Evolutionary conservation across 1,140 invertebrate species (phyloP).

Genomic region (Leptonema lineaticorne): DNA sequence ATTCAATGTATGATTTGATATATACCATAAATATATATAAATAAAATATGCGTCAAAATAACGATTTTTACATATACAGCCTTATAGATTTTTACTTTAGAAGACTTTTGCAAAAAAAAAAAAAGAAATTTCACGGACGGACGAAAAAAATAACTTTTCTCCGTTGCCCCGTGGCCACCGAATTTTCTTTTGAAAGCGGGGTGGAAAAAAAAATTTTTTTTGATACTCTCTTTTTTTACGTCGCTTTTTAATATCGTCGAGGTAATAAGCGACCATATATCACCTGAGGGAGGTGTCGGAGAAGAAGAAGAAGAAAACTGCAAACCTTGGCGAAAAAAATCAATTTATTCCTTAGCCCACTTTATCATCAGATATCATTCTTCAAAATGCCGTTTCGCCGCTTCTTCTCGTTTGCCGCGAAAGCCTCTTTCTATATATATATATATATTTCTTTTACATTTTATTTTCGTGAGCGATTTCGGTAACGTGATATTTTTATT

Average conservation of each 20-base stretch:
- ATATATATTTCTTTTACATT: background rate
- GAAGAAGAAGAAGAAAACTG: conserved; percentile 31
- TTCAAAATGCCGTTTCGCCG: background rate
- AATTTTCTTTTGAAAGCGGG: no score
- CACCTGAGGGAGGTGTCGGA: conserved; percentile 21
- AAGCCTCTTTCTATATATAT: background rate
- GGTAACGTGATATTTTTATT: no score
- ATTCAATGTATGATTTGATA: no score
- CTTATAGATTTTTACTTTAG: no score
- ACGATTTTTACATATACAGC: no score
- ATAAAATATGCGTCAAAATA: no score
- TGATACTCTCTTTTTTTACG: no score
- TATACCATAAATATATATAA: no score
- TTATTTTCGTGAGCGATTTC: background rate
- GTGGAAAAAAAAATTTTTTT: no score
- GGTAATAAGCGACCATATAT: conserved; percentile 41
- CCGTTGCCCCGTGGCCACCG: background rate
- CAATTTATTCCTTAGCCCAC: conserved; percentile 42
- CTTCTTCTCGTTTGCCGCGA: background rate
- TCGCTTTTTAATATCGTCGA: conserved; percentile 41
- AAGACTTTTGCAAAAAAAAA: no score
- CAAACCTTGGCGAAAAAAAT: conserved; percentile 41
- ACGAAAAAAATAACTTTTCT: background rate
- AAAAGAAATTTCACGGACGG: conserved; percentile 14
- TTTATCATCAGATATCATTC: conserved; percentile 42